Conservation (phyloP, 2,113 vertebrate genomes). For the Oncorhynchus nerka region DNA sequence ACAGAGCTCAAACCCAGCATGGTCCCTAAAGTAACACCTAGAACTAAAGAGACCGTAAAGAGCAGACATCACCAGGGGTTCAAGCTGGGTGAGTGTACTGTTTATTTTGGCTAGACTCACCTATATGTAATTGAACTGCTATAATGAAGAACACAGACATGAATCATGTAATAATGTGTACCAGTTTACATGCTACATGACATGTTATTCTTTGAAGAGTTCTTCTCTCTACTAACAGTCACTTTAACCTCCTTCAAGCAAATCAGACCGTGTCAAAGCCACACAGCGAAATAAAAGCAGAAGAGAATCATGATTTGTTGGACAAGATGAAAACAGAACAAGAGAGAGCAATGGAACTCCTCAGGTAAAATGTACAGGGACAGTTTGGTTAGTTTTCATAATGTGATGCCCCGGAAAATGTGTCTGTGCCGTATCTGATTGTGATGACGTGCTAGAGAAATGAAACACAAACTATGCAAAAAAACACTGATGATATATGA, state of each 20-base stretch:
- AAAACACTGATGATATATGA: no score
- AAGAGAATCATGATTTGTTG: conserved; percentile 1
- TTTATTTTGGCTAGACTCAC: neutral
- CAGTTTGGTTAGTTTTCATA: no score
- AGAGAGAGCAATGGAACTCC: conserved; percentile 42
- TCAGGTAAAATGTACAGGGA: conserved; percentile 47
- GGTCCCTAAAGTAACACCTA: conserved; percentile 38
- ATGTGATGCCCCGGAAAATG: no score
- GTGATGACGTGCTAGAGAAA: no score
- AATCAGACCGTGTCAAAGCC: neutral
- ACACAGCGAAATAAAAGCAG: conserved; percentile 8
- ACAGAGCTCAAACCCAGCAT: conserved; percentile 21
- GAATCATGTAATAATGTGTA: no score
- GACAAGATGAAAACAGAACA: conserved; percentile 47
- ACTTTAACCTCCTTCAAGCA: neutral
- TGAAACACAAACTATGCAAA: no score
- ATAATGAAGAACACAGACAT: no score
- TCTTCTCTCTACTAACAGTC: neutral
- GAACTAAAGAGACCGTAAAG: conserved; percentile 9
- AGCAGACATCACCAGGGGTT: conserved; percentile 5
- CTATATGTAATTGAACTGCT: no score
- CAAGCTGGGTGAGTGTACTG: neutral
- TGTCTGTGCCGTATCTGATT: no score
- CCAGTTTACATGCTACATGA: neutral
- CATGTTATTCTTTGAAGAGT: neutral